These are phyloP conservation scores for Merops nubicus DNA, from an alignment of 2,113 vertebrate species.

Conservation along the genomic window DNA sequence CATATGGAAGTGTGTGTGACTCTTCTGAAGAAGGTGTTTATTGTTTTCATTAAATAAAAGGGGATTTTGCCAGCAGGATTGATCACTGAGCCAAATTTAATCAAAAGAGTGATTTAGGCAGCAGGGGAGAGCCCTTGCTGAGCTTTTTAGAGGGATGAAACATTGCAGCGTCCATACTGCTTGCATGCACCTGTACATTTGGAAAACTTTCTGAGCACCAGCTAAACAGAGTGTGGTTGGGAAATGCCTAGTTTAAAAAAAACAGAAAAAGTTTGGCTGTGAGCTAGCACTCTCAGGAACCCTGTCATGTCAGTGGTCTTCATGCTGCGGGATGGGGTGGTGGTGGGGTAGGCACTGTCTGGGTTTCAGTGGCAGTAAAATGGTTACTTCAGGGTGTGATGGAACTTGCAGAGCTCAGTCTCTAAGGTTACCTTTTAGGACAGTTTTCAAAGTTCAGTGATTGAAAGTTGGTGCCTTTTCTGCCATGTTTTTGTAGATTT, in stretches of 20 bases:
- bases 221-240: not conserved
- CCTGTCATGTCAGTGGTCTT: not conserved
- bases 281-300: not conserved
- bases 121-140: not conserved
- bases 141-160: not conserved
- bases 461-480: not conserved
- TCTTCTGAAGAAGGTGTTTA: not conserved
- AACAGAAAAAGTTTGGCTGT: not conserved
- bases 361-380: not conserved
- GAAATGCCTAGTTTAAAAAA: not conserved
- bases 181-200: not conserved
- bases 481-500: not conserved
- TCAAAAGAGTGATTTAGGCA: not conserved
- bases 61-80: not conserved
- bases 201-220: not conserved
- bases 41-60: not conserved
- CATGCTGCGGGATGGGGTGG: not conserved
- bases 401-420: not conserved
- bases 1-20: not conserved
- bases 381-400: rapidly evolving
- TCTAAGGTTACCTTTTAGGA: not conserved
- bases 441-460: not conserved
- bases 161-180: not conserved
- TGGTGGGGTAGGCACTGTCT: no score
- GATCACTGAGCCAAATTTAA: not conserved